Conservation (phyloP, 2,888 invertebrate genomes). For the Tetramorium bicarinatum region DNA sequence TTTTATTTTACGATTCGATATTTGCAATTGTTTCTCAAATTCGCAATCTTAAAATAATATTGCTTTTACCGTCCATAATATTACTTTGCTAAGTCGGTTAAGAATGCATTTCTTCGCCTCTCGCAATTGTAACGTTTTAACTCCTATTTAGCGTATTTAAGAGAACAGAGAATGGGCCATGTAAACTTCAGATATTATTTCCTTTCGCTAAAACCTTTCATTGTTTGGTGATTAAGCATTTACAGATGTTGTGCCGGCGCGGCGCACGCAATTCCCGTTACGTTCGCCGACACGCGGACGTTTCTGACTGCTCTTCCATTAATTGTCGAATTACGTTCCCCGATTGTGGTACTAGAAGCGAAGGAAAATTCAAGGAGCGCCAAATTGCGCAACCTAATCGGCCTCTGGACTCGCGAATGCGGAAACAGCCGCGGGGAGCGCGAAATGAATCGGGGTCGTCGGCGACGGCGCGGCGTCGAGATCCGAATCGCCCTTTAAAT, state of each 20-base stretch:
- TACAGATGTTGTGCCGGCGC: not conserved
- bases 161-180: not conserved
- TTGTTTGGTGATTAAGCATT: slow-evolving; percentile 13
- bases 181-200: slow-evolving; percentile 7
- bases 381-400: slow-evolving; percentile 46
- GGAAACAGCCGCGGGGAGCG: not conserved
- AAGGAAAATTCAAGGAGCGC: slow-evolving; percentile 24
- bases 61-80: too few species aligned
- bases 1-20: not conserved
- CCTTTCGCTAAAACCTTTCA: not conserved
- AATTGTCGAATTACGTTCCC: slow-evolving; percentile 14
- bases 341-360: slow-evolving; percentile 1
- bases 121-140: not conserved
- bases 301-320: slow-evolving; percentile 19
- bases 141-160: not conserved
- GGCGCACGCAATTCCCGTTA: slow-evolving; percentile 1
- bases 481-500: slow-evolving; percentile 65
- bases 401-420: slow-evolving; percentile 15
- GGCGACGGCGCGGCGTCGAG: slow-evolving; percentile 41
- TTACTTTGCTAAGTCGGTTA: not conserved
- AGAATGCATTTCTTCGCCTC: not conserved
- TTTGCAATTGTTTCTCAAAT: not conserved
- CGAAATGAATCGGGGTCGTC: slow-evolving; percentile 50
- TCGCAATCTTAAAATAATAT: not conserved
- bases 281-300: not conserved